Conservation (phyloP, 2,113 vertebrate species). For the Epinephelus lanceolatus region DNA sequence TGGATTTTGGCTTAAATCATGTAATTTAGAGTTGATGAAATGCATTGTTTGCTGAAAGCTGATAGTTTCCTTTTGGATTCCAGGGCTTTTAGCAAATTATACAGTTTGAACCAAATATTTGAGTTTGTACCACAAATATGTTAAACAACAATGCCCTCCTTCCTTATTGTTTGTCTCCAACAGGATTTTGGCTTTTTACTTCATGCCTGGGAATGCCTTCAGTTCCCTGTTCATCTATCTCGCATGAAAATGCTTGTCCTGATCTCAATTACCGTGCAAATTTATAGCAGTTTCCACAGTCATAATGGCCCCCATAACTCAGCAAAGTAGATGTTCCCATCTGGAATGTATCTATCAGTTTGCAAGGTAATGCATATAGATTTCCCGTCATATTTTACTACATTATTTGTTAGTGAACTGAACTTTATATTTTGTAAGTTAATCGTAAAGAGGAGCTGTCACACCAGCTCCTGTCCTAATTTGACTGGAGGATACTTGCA, state of each 20-base stretch:
- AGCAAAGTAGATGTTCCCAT: slow-evolving; percentile 55
- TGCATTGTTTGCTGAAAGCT: background rate
- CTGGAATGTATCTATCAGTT: slow-evolving; percentile 58
- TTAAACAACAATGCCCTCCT: slow-evolving; percentile 7
- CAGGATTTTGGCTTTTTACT: slow-evolving; percentile 26
- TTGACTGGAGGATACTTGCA: background rate
- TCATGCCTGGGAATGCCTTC: slow-evolving; percentile 30
- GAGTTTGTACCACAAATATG: slow-evolving; percentile 15
- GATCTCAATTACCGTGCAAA: slow-evolving; percentile 49
- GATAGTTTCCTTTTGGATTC: background rate
- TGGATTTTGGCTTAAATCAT: background rate
- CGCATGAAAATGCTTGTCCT: slow-evolving; percentile 49
- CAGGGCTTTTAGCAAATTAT: background rate
- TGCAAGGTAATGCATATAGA: slow-evolving; percentile 44
- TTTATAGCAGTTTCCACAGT: slow-evolving; percentile 57
- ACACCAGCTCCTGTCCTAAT: background rate
- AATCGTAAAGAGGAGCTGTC: slow-evolving; percentile 3
- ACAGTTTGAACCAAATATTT: background rate
- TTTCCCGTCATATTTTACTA: slow-evolving; percentile 20
- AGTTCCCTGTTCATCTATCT: slow-evolving; percentile 45
- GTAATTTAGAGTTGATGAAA: background rate
- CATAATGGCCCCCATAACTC: slow-evolving; percentile 52
- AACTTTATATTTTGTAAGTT: slow-evolving; percentile 45
- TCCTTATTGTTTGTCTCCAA: background rate
- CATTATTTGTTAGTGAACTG: slow-evolving; percentile 42